These are phyloP conservation scores for Proteles cristata DNA, from an alignment of 2,113 vertebrate genomes.

Conservation along the genomic window DNA sequence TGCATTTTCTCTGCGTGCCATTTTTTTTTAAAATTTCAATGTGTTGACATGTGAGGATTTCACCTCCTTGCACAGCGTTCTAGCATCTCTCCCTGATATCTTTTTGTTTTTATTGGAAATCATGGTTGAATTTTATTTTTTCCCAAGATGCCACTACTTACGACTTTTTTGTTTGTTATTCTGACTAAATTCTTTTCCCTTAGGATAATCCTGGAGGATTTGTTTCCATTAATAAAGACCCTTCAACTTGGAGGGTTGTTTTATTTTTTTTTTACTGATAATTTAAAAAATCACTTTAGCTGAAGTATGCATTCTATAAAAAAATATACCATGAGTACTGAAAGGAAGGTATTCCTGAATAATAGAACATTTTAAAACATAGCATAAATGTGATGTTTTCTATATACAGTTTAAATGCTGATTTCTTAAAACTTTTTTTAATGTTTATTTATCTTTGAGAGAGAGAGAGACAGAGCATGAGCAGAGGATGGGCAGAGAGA, in stretches of 20 bases:
- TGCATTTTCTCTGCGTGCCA: neutral
- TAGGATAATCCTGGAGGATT: neutral
- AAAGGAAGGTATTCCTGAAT: neutral
- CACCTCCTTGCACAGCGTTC: neutral
- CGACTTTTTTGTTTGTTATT: neutral
- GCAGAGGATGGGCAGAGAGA: no score
- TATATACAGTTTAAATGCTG: constrained; percentile 13
- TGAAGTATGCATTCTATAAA: constrained; percentile 17
- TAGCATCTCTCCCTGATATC: neutral
- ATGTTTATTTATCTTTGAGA: no score
- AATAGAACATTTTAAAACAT: neutral
- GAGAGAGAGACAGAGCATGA: no score
- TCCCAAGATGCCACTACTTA: neutral
- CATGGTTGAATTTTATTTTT: constrained; percentile 42
- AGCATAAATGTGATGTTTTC: constrained; percentile 15
- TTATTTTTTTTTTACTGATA: neutral
- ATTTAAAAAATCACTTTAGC: constrained; percentile 29
- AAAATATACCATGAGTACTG: neutral
- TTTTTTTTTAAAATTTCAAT: neutral
- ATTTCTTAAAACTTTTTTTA: constrained; percentile 18
- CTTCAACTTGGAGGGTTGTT: neutral
- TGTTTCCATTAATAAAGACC: neutral
- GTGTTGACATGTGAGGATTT: neutral
- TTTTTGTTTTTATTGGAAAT: constrained; percentile 36
- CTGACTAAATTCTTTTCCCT: neutral